Conservation (phyloP, 2,797 vertebrate genomes). For the Oreochromis mossambicus region DNA sequence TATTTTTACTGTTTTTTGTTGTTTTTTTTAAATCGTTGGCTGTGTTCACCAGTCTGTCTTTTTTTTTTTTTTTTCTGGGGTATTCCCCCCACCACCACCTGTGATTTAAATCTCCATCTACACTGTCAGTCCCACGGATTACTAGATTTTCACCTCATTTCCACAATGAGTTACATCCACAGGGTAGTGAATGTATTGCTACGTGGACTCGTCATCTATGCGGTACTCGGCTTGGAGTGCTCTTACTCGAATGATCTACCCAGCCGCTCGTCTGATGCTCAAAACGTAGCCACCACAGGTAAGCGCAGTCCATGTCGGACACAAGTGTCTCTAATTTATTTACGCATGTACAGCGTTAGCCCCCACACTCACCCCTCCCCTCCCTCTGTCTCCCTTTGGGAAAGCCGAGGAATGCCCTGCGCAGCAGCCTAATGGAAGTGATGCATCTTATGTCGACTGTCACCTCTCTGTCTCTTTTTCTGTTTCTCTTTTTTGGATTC, state of each 20-base stretch:
- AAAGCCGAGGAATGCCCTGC: slow-evolving; percentile 57
- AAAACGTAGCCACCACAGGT: slow-evolving; percentile 73
- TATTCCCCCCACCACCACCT: background rate
- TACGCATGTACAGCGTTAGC: slow-evolving; percentile 10
- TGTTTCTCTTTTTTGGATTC: background rate
- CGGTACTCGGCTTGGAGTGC: slow-evolving; percentile 76
- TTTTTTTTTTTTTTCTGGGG: background rate
- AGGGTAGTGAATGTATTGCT: slow-evolving; percentile 72
- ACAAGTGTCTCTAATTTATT: slow-evolving; percentile 9
- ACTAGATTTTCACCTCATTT: slow-evolving; percentile 10
- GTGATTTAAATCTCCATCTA: background rate
- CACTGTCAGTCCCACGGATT: slow-evolving; percentile 37
- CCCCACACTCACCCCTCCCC: background rate
- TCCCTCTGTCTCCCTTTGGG: slow-evolving; percentile 15
- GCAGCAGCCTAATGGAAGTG: slow-evolving; percentile 20
- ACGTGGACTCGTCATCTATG: slow-evolving; percentile 83
- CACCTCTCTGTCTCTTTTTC: background rate
- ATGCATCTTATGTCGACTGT: slow-evolving; percentile 24
- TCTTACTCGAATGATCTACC: slow-evolving; percentile 63
- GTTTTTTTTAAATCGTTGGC: background rate
- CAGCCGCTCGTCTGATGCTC: slow-evolving; percentile 61
- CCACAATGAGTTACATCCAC: slow-evolving; percentile 77
- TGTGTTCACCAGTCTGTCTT: background rate
- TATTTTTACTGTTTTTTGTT: background rate
- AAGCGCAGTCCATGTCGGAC: slow-evolving; percentile 34